A percentile compares a stretch with the other conserved stretches of the same genome.
Evolutionary conservation across 1,140 invertebrate genomes (phyloP).

Genomic region (Calliopsis andreniformis): DNA sequence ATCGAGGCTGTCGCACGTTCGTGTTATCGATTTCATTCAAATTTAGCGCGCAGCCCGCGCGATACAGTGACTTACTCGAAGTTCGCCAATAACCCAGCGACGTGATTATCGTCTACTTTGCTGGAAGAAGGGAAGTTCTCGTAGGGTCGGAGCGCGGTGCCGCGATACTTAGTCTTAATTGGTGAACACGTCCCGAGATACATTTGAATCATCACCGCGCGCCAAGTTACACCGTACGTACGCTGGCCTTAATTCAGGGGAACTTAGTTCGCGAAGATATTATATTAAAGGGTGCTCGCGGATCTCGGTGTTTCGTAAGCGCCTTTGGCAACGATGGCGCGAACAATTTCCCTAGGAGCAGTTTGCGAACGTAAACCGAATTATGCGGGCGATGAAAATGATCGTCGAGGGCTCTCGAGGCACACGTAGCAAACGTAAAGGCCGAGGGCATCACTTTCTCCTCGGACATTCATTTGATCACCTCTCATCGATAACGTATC

Average conservation of each 20-base stretch:
- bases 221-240: not conserved
- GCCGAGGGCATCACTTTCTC: too few species aligned
- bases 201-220: not conserved
- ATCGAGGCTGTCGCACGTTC: too few species aligned
- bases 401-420: not conserved
- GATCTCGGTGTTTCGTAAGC: slow-evolving; percentile 13
- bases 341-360: not conserved
- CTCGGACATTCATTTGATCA: not conserved
- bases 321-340: slow-evolving; percentile 16
- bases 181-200: not conserved
- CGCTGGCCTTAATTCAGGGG: slow-evolving; percentile 10
- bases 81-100: not conserved
- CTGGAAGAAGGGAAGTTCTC: not conserved
- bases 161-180: slow-evolving; percentile 1
- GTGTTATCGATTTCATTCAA: too few species aligned
- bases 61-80: not conserved
- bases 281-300: not conserved
- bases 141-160: not conserved
- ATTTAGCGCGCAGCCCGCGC: not conserved
- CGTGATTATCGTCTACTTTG: not conserved
- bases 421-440: too few species aligned
- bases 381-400: slow-evolving; percentile 4
- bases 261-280: slow-evolving; percentile 1
- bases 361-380: slow-evolving; percentile 15
- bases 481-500: not conserved